A percentile compares a stretch with the other conserved stretches of the same genome.
Evolutionary conservation across 2,888 invertebrate species (phyloP).

Genomic region (Scaptomyza tumidula): DNA sequence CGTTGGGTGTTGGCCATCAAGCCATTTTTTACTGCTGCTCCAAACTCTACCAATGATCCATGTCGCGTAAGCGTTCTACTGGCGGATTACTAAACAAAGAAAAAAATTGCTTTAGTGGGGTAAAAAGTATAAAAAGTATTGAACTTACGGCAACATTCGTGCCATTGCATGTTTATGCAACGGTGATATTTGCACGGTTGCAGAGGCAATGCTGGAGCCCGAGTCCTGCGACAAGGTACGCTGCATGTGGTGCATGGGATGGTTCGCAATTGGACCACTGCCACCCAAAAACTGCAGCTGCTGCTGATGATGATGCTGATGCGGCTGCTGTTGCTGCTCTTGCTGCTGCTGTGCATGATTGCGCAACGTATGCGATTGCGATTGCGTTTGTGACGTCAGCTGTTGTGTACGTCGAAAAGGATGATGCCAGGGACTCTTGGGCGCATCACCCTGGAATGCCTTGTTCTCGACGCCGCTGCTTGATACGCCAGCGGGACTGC

Average conservation of each 20-base stretch:
- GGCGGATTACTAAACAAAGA: slow-evolving; percentile 81
- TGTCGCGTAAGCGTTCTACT: slow-evolving; percentile 82
- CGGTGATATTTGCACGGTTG: slow-evolving; percentile 84
- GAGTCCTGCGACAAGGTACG: slow-evolving; percentile 87
- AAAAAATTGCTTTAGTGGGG: no score
- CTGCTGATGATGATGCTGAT: slow-evolving; percentile 68
- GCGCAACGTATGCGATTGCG: slow-evolving; percentile 71
- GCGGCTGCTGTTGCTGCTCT: slow-evolving; percentile 41
- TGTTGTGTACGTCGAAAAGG: slow-evolving; percentile 85
- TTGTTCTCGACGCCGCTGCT: slow-evolving; percentile 88
- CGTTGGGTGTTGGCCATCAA: slow-evolving; percentile 16
- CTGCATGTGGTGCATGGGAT: slow-evolving; percentile 84
- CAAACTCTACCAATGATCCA: slow-evolving; percentile 83
- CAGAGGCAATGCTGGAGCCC: slow-evolving; percentile 87
- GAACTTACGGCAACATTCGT: slow-evolving; percentile 84
- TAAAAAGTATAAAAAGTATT: no score
- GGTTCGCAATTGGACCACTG: slow-evolving; percentile 62
- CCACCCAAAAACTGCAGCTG: slow-evolving; percentile 69
- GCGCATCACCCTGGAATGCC: slow-evolving; percentile 88
- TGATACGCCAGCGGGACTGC: slow-evolving; percentile 82
- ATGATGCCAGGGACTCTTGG: slow-evolving; percentile 91
- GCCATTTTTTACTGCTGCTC: slow-evolving; percentile 11
- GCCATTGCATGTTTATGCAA: slow-evolving; percentile 83
- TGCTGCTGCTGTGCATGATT: slow-evolving; percentile 39
- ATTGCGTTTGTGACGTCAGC: slow-evolving; percentile 51